Evolutionary conservation across 2,888 invertebrate genomes (phyloP), one percentile per base, ranked within the genome.

Genomic region (Pemphredon lugubris): DNA sequence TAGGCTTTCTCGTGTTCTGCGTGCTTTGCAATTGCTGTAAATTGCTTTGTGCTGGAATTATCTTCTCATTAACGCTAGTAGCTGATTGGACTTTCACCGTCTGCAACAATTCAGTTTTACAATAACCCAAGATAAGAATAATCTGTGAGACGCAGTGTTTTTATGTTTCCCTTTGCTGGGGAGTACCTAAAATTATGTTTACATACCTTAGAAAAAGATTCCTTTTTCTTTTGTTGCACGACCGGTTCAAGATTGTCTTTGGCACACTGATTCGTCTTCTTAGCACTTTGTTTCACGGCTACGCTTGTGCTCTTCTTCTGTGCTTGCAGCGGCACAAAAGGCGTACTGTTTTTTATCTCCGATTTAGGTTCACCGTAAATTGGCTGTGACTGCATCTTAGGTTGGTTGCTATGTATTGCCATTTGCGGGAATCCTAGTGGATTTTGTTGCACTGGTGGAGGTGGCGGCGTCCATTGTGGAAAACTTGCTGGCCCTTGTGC

Each of bases 291-390:
- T 21, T 75, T 75, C 9, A 60, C 64, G 42, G 55, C 69, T 6
- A 47, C 23, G 4, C 75, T 71, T 58, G 84, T 88, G 65, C 88
- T 90, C 60, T 90, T 90, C 59, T 91, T 92, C 40, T 92, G 89
- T 2, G 91, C 92, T 84, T 92, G 92, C 14, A 92, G 84, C 0
- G 92, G 93, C 26, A 92, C 91, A 72, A 92, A 92, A 0, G 92
- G 89, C 21, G 91, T 88, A 55, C 59, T 75, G 18, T 84, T 84
- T 14, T 80, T 86, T 3, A 70, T 21, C 9, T 82, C 79, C 0
- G 61, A 18, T 42, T 79, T 83, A 39, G 75, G 76, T 64, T 91
- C 90, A 6, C 86, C 75, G 18, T 65, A 66, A 26, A 66, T 69
- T 1, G 64, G 76, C 42, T 39, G 60, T 9, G 23, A 5, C 42